Evolutionary conservation across 1,140 invertebrate genomes (phyloP).

Genomic region (Paracyclopina nana): DNA sequence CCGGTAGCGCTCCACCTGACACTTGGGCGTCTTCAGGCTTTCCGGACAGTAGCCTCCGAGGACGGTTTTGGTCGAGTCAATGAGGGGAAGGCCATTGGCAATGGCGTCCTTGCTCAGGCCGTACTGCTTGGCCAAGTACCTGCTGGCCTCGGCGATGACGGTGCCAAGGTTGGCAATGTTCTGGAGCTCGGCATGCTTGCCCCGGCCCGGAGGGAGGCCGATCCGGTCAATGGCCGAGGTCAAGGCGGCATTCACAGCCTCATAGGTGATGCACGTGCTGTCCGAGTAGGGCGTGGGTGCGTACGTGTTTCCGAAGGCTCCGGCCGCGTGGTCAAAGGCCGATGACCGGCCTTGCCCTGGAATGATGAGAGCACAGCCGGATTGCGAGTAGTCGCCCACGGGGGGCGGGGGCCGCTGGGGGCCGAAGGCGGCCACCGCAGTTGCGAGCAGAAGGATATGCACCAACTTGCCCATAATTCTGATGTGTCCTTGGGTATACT

Average conservation of each 20-base stretch:
- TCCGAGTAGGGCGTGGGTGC: slow-evolving; percentile 30
- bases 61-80: slow-evolving; percentile 70
- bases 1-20: slow-evolving; percentile 40
- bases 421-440: not conserved
- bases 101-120: slow-evolving; percentile 44
- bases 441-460: no score
- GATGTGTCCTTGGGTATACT: no score
- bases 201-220: slow-evolving; percentile 24
- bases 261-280: slow-evolving; percentile 69
- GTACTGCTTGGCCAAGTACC: slow-evolving; percentile 63
- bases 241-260: slow-evolving; percentile 71
- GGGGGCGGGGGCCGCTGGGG: not conserved
- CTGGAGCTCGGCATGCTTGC: slow-evolving; percentile 10
- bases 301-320: slow-evolving; percentile 19
- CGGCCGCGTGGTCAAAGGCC: slow-evolving; percentile 18
- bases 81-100: slow-evolving; percentile 60
- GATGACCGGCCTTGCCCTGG: slow-evolving; percentile 22
- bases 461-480: no score
- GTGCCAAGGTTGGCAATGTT: slow-evolving; percentile 47
- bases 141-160: slow-evolving; percentile 59
- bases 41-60: slow-evolving; percentile 69
- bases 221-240: slow-evolving; percentile 61
- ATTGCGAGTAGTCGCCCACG: slow-evolving; percentile 8
- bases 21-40: slow-evolving; percentile 64
- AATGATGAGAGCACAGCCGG: slow-evolving; percentile 22